A percentile compares a stretch with the other conserved stretches of the same genome.
phyloP scores from a whole-genome alignment of 2,797 vertebrate genomes.

The Enoplosus armatus region DNA sequence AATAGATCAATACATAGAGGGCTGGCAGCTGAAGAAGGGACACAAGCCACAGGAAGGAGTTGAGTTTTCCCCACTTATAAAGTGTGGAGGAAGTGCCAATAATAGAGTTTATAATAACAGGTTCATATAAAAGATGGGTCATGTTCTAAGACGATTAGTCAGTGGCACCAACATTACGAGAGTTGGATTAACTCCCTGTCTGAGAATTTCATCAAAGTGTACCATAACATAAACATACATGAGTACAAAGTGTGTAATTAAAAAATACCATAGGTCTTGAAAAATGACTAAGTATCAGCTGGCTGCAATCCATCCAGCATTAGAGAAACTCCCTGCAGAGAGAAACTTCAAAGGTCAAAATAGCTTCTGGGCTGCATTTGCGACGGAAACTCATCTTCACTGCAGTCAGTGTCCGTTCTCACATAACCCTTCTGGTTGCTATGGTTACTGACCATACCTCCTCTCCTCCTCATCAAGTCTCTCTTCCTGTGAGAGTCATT shows the following conservation, averaged over 20 bases:
- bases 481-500: constrained; percentile 37
- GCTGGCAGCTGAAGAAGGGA: constrained; percentile 33
- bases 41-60: constrained; percentile 28
- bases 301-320: constrained; percentile 1
- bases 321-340: constrained; percentile 17
- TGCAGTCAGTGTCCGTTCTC: constrained; percentile 43
- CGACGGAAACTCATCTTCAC: constrained; percentile 49
- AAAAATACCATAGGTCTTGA: not conserved
- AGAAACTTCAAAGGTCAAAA: constrained; percentile 57
- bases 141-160: constrained; percentile 8
- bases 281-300: constrained; percentile 20
- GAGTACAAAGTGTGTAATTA: not conserved
- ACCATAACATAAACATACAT: not conserved
- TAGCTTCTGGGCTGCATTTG: constrained; percentile 26
- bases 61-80: constrained; percentile 31
- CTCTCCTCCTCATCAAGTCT: constrained; percentile 41
- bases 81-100: constrained; percentile 18
- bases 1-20: constrained; percentile 56
- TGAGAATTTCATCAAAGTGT: constrained; percentile 15
- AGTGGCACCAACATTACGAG: not conserved
- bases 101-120: constrained; percentile 18
- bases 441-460: constrained; percentile 65
- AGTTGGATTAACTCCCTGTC: constrained; percentile 17
- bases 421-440: constrained; percentile 50
- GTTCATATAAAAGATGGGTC: constrained; percentile 11